Evolutionary conservation across 2,888 invertebrate genomes (phyloP).

Genomic region (Diplazon laetatorius): DNA sequence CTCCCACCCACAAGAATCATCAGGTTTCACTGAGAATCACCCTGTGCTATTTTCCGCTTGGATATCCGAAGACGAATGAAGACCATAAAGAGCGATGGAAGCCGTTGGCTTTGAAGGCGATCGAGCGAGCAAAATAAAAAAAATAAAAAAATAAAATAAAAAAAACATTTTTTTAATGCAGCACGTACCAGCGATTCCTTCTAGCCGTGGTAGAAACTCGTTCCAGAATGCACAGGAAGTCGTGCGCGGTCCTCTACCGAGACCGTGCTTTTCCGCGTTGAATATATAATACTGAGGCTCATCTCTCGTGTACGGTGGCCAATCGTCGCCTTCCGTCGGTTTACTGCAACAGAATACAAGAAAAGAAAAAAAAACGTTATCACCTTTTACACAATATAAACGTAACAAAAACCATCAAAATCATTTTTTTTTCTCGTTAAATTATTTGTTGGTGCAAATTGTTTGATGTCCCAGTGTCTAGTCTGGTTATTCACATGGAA

Average conservation of each 20-base stretch:
- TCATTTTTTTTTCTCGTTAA: too few species aligned
- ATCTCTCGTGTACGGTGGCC: slow-evolving; percentile 94
- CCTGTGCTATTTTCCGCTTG: not conserved
- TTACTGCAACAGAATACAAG: slow-evolving; percentile 75
- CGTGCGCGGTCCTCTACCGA: slow-evolving; percentile 90
- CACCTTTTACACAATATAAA: too few species aligned
- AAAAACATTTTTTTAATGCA: too few species aligned
- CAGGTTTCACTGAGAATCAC: too few species aligned
- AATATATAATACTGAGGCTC: slow-evolving; percentile 95
- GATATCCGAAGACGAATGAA: not conserved
- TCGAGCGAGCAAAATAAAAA: not conserved
- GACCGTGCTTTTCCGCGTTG: slow-evolving; percentile 90
- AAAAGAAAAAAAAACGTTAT: too few species aligned
- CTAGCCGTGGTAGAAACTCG: slow-evolving; percentile 94
- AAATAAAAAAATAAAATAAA: not conserved
- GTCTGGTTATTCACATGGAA: not conserved
- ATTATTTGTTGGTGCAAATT: too few species aligned
- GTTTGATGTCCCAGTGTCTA: too few species aligned
- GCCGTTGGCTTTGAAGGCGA: slow-evolving; percentile 3
- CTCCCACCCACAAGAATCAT: too few species aligned
- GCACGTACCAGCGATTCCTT: slow-evolving; percentile 87
- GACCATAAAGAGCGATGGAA: not conserved
- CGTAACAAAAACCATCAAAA: too few species aligned
- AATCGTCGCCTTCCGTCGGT: slow-evolving; percentile 87
- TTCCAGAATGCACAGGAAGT: slow-evolving; percentile 98